A percentile compares a stretch with the other conserved stretches of the same genome.
Evolutionary conservation across 2,888 invertebrate genomes (phyloP).

Genomic region (Notodonta dromedarius): DNA sequence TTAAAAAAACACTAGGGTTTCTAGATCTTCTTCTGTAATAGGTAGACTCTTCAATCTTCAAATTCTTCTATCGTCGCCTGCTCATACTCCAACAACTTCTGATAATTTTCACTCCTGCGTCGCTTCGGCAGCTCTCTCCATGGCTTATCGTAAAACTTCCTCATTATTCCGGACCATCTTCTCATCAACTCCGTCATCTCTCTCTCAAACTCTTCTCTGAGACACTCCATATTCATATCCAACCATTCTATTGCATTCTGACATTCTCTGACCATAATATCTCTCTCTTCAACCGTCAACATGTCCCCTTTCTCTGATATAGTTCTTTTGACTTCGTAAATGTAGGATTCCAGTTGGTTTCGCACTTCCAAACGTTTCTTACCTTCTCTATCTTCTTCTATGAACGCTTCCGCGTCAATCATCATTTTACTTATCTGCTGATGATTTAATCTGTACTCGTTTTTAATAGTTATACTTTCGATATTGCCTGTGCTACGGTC

Average conservation of each 20-base stretch:
- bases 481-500: slow-evolving; percentile 59
- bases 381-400: slow-evolving; percentile 60
- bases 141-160: slow-evolving; percentile 46
- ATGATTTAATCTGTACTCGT: slow-evolving; percentile 55
- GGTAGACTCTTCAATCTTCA: slow-evolving; percentile 5
- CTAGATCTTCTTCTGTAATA: neutral
- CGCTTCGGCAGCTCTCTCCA: slow-evolving; percentile 50
- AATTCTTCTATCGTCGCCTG: slow-evolving; percentile 32
- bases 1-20: neutral
- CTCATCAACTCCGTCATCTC: slow-evolving; percentile 60
- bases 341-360: slow-evolving; percentile 65
- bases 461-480: slow-evolving; percentile 54
- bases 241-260: slow-evolving; percentile 59
- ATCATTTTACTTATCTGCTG: slow-evolving; percentile 61
- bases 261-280: slow-evolving; percentile 53
- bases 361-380: slow-evolving; percentile 59
- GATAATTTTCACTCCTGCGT: slow-evolving; percentile 41
- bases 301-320: slow-evolving; percentile 48
- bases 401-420: slow-evolving; percentile 54
- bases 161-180: slow-evolving; percentile 55
- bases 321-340: slow-evolving; percentile 57
- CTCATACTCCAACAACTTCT: slow-evolving; percentile 25
- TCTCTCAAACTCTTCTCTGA: slow-evolving; percentile 61
- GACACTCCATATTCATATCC: slow-evolving; percentile 53
- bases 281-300: slow-evolving; percentile 48